These are phyloP conservation scores for Druceiella hillmani DNA, from an alignment of 2,888 invertebrate species.

Conservation along the genomic window DNA sequence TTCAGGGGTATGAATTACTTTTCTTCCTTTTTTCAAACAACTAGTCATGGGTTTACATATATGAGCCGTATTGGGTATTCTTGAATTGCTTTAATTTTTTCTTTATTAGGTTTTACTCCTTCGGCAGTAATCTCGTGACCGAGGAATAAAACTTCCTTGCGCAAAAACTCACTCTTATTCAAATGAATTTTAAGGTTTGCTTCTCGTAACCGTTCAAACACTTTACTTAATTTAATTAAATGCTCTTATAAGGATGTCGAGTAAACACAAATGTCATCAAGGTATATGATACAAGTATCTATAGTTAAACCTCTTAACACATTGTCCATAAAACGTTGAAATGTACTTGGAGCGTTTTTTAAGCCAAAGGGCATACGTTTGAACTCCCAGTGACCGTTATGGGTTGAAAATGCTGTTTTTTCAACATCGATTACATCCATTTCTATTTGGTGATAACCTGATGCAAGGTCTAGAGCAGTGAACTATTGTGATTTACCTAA, in stretches of 20 bases:
- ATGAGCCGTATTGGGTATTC: too few species aligned
- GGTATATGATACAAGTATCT: conserved; percentile 24
- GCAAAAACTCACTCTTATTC: conserved; percentile 26
- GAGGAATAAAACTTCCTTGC: too few species aligned
- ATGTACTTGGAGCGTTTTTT: conserved; percentile 28
- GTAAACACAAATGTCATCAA: conserved; percentile 29
- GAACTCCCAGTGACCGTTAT: conserved; percentile 30
- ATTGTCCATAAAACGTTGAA: conserved; percentile 29
- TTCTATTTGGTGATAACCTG: conserved; percentile 23
- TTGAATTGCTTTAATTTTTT: too few species aligned
- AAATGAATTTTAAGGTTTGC: conserved; percentile 25
- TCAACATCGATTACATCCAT: conserved; percentile 21
- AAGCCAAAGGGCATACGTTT: conserved; percentile 29
- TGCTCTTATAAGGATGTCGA: conserved; percentile 25
- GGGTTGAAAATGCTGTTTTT: conserved; percentile 29
- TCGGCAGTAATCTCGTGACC: too few species aligned
- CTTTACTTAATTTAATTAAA: conserved; percentile 21
- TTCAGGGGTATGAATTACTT: too few species aligned
- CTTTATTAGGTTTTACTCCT: too few species aligned
- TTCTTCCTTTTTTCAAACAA: too few species aligned
- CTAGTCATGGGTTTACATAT: too few species aligned
- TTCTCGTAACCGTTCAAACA: conserved; percentile 22
- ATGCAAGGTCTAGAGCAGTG: conserved; percentile 24
- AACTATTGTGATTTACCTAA: conserved; percentile 22
- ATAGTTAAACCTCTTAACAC: conserved; percentile 27